A percentile compares a stretch with the other conserved stretches of the same genome.
Conservation (phyloP, 2,797 vertebrate genomes). For the Xenops minutus region DNA sequence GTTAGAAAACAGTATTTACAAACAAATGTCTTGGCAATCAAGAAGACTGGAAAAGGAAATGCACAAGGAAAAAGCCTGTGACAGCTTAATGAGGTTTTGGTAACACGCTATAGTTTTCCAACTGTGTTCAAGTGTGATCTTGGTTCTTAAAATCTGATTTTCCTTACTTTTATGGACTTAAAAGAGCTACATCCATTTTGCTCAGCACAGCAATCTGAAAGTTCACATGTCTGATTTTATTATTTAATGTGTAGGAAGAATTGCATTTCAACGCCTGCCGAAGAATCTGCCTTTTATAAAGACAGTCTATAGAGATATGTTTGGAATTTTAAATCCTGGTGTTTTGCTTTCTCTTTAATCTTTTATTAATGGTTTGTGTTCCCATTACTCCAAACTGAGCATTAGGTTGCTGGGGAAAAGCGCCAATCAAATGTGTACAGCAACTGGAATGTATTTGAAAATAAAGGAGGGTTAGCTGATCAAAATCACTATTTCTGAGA, state of each 20-base stretch:
- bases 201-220: conserved; percentile 72
- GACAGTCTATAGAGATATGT: conserved; percentile 70
- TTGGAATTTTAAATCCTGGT: conserved; percentile 72
- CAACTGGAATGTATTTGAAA: conserved; percentile 45
- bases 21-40: conserved; percentile 32
- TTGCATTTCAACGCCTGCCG: conserved; percentile 53
- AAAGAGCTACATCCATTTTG: conserved; percentile 66
- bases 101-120: conserved; percentile 51
- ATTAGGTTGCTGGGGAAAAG: conserved; percentile 44
- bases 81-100: conserved; percentile 67
- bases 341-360: conserved; percentile 70
- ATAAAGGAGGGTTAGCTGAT: conserved; percentile 41
- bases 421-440: conserved; percentile 31
- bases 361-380: conserved; percentile 74
- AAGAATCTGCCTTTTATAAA: conserved; percentile 70
- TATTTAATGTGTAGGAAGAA: conserved; percentile 71
- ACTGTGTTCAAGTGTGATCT: conserved; percentile 46
- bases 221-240: conserved; percentile 72
- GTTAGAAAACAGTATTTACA: conserved; percentile 13
- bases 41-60: conserved; percentile 17
- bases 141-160: conserved; percentile 58
- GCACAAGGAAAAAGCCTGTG: not conserved
- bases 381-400: conserved; percentile 66
- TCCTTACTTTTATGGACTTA: conserved; percentile 61
- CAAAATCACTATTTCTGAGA: conserved; percentile 35